Evolutionary conservation across 2,797 vertebrate species (phyloP), one percentile per base, ranked within the genome.

Genomic region (Arrhamphus sclerolepis): DNA sequence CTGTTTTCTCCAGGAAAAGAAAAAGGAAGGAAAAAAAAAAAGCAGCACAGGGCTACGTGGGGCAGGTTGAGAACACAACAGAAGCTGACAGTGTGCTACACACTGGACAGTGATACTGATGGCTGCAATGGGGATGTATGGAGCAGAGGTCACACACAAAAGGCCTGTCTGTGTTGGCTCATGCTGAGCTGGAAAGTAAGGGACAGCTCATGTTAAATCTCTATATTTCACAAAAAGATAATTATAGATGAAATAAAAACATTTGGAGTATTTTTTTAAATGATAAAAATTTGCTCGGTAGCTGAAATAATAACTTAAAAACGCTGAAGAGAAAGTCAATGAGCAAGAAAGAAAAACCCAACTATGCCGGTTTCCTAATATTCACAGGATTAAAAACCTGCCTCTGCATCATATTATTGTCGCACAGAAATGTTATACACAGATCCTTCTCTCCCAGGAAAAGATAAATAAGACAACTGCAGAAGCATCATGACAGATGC

Each of bases 1-100:
- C 87, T 82, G 87, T 88, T 82, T 87, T 86, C 68, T 85, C 68
- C 43, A 62, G 7, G 64, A 79, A 34, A 50, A 62, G 71, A 56
- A 75, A 56, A 70, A 64, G 22, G 19, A 78, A 54, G 59, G 57
- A 56, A 53, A 73, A 76, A 73, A 60, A 53, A 57, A 63, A 58
- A 44, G 69, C 72, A 59, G 65, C 62, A 80, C 77, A 86, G 70
- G 66, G 75, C 81, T 87, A 72, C 81, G 19, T 77, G 77, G 86
- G 83, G 85, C 84, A 87, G 89, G 84, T 89, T 90, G 86, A 87
- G 85, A 89, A 84, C 87, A 78, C 89, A 87, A 90, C 90, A 89
- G 85, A 81, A 88, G 90, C 82, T 83, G 87, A 90, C 88, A 87
- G 84, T 76, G 83, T 85, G 87, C 87, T 56, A 84, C 88, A 89